Conservation (phyloP, 2,888 invertebrate species). For the Agrochola macilenta region DNA sequence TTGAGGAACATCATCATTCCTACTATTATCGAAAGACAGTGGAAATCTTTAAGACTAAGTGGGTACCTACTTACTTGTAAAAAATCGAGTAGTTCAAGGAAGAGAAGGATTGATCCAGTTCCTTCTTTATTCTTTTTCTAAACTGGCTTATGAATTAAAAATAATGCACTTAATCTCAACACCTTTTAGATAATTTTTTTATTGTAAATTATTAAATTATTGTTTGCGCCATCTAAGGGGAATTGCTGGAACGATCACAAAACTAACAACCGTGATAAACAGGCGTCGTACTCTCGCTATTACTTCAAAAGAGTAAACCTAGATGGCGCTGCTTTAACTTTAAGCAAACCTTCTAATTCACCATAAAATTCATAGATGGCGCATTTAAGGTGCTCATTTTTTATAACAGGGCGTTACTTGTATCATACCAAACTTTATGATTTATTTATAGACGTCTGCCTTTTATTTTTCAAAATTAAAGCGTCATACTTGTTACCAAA, state of each 20-base stretch:
- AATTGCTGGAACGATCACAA: constrained; percentile 3
- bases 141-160: background rate
- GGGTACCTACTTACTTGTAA: too few species aligned
- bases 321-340: constrained; percentile 29
- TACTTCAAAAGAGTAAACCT: background rate
- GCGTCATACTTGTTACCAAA: background rate
- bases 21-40: background rate
- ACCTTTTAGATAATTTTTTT: background rate
- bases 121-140: background rate
- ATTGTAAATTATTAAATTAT: background rate
- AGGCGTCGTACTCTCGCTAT: background rate
- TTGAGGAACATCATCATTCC: background rate
- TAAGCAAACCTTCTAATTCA: background rate
- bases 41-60: background rate
- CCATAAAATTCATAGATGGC: constrained; percentile 28
- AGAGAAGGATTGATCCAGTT: background rate
- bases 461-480: background rate
- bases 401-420: background rate
- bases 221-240: constrained; percentile 29
- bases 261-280: rapidly evolving
- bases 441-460: background rate
- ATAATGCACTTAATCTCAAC: background rate
- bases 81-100: background rate
- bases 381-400: background rate
- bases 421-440: too few species aligned